These are phyloP conservation scores for Oncorhynchus tshawytscha DNA, from an alignment of 2,113 vertebrate genomes.

Conservation along the genomic window DNA sequence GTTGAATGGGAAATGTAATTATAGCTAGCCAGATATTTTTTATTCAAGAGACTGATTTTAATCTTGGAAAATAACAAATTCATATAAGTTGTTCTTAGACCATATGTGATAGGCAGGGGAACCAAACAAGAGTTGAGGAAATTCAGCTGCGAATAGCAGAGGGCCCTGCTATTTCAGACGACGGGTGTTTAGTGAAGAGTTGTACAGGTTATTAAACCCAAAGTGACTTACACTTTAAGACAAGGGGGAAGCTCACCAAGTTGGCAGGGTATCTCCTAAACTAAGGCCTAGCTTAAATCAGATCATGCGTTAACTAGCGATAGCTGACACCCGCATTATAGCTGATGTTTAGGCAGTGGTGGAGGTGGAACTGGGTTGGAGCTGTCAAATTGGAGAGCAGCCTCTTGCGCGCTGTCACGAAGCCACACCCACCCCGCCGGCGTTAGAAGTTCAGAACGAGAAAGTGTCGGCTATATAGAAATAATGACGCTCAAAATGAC, in stretches of 20 bases:
- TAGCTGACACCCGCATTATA: no score
- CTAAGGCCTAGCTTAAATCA: no score
- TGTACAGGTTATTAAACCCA: slow-evolving; percentile 21
- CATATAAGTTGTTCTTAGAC: slow-evolving; percentile 11
- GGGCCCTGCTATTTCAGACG: slow-evolving; percentile 4
- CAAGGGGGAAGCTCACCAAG: neutral
- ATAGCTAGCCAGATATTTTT: slow-evolving; percentile 31
- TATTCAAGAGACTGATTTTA: slow-evolving; percentile 33
- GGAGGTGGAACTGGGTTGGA: no score
- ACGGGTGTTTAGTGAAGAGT: slow-evolving; percentile 12
- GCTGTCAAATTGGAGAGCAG: no score
- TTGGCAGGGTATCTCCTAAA: neutral
- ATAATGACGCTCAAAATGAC: no score
- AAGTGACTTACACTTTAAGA: slow-evolving; percentile 16
- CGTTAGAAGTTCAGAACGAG: no score
- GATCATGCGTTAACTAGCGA: no score
- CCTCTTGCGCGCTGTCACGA: no score
- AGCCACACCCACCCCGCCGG: no score
- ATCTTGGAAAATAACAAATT: slow-evolving; percentile 27
- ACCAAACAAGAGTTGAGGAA: slow-evolving; percentile 18
- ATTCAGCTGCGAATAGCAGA: neutral
- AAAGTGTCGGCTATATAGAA: no score
- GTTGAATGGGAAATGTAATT: slow-evolving; percentile 19
- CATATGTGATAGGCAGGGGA: slow-evolving; percentile 35
- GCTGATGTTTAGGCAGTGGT: no score